A percentile compares a stretch with the other conserved stretches of the same genome.
Conservation (phyloP, 2,113 vertebrate species). For the Gambusia affinis region DNA sequence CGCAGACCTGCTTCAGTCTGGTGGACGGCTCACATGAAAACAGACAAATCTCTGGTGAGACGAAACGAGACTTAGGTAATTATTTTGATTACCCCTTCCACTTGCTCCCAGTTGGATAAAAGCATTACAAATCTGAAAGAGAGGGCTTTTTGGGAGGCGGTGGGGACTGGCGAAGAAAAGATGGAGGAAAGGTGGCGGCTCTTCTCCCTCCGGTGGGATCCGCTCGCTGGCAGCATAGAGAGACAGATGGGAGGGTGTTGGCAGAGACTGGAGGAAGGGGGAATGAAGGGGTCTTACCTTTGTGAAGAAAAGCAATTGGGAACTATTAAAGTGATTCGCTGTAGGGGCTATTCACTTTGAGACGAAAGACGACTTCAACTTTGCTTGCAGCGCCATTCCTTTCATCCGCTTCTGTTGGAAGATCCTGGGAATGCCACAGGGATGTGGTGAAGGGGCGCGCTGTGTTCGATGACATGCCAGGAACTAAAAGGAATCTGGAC, state of each 20-base stretch:
- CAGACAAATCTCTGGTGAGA: slow-evolving; percentile 49
- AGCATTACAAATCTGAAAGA: slow-evolving; percentile 39
- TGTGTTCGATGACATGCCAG: slow-evolving; percentile 27
- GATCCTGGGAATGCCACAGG: slow-evolving; percentile 54
- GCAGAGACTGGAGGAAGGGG: background rate
- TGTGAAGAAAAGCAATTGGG: slow-evolving; percentile 65
- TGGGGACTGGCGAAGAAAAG: slow-evolving; percentile 15
- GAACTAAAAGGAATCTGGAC: slow-evolving; percentile 32
- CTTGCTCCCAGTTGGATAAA: slow-evolving; percentile 41
- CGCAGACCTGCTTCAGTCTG: slow-evolving; percentile 56
- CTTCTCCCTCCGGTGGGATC: slow-evolving; percentile 55
- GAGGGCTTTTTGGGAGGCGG: slow-evolving; percentile 35
- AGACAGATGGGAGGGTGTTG: slow-evolving; percentile 62
- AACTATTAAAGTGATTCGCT: slow-evolving; percentile 65
- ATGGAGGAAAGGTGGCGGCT: slow-evolving; percentile 31
- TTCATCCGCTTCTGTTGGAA: slow-evolving; percentile 62
- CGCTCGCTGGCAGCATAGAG: slow-evolving; percentile 53
- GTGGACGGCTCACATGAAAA: slow-evolving; percentile 48
- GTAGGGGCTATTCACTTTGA: slow-evolving; percentile 43
- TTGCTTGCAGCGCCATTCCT: slow-evolving; percentile 44
- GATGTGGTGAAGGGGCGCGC: slow-evolving; percentile 41
- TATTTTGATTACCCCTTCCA: slow-evolving; percentile 64
- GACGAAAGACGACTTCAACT: slow-evolving; percentile 44
- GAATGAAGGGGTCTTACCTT: slow-evolving; percentile 52
- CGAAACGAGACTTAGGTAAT: slow-evolving; percentile 56